Base-by-base conservation (phyloP, 2,888 invertebrate genomes). In the Lycia hirtaria region DNA sequence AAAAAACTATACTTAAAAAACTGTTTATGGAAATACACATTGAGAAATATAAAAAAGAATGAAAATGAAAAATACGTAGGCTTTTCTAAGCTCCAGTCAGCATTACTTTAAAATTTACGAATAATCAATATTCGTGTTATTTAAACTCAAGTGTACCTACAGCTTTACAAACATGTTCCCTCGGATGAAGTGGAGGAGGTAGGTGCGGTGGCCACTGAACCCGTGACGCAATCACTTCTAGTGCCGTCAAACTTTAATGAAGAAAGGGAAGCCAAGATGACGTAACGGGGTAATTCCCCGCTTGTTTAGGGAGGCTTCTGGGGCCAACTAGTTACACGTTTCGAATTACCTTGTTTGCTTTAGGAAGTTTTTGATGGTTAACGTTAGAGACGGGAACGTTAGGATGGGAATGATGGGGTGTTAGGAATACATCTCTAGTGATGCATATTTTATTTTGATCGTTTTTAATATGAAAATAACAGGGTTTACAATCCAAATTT, bases 181-280 rank as follows among this genome's bases (percentile, higher is more conserved):
- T 40, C 37, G 22, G 45, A 35, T 40, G 14, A 20, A 48, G 54
- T 55, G 33, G 26, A 45, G 20, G 52, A 22, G 26, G 54, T 41
- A 49, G 59, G 47, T 50, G 56, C 24, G 54, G 59, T 50, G 56
- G 53, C 43, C 59, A 53, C n/a, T 47, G 41, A 49, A 41, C 55
- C 7, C 37, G 45, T 63, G 55, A 57, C 63, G 57, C 44, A 50
- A 57, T 37, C 41, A 41, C 32, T 50, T 40, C 32, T 32, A 43
- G 32, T 48, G 50, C 32, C 47, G 33, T 50, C 53, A 49, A 44
- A 49, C 19, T 51, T 44, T 50, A 59, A 54, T 49, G 43, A 44
- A 52, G 41, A 40, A 52, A 56, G 56, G 55, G 52, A 43, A 53
- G 40, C 43, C 28, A 50, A 28, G 45, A 44, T 55, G 47, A 56